A percentile compares a stretch with the other conserved stretches of the same genome.
Evolutionary conservation across 2,113 vertebrate genomes (phyloP).

Genomic region (Carollia perspicillata): DNA sequence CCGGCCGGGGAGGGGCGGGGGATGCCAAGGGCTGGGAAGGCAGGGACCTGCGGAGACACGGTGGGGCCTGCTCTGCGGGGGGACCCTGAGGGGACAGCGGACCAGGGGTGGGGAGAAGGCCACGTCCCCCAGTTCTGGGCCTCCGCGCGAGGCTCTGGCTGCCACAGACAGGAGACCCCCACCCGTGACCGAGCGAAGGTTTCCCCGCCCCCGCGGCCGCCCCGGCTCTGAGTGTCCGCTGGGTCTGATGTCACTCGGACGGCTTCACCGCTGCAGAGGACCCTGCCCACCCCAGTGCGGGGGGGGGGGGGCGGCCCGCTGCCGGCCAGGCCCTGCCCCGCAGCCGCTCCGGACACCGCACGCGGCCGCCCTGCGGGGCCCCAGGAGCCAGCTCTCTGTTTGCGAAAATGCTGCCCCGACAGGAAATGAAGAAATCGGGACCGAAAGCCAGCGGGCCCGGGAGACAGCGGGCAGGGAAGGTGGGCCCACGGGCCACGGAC

Average conservation of each 20-base stretch:
- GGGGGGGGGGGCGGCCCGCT: neutral
- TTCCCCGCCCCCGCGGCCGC: fast-evolving
- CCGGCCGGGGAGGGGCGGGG: fast-evolving
- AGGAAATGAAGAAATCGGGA: neutral
- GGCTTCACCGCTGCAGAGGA: neutral
- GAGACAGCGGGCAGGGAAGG: too few species aligned
- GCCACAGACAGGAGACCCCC: neutral
- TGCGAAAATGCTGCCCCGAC: neutral
- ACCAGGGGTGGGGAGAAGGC: neutral
- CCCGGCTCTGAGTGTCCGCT: neutral
- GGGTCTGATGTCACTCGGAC: neutral
- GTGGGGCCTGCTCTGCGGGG: neutral
- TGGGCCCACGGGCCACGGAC: fast-evolving
- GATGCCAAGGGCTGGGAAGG: neutral
- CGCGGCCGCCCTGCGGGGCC: neutral
- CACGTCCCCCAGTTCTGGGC: neutral
- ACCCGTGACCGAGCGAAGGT: neutral
- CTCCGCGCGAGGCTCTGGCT: neutral
- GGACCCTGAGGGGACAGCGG: fast-evolving
- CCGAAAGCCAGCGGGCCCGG: fast-evolving
- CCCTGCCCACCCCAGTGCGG: neutral
- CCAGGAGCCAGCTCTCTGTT: too few species aligned
- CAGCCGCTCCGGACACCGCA: neutral
- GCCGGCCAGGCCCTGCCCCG: neutral
- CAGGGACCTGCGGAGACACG: neutral